A percentile compares a stretch with the other conserved stretches of the same genome.
phyloP scores from a whole-genome alignment of 30 jellyfish, hydroid and myxozoan genomes.

The Cassiopea xamachana region DNA sequence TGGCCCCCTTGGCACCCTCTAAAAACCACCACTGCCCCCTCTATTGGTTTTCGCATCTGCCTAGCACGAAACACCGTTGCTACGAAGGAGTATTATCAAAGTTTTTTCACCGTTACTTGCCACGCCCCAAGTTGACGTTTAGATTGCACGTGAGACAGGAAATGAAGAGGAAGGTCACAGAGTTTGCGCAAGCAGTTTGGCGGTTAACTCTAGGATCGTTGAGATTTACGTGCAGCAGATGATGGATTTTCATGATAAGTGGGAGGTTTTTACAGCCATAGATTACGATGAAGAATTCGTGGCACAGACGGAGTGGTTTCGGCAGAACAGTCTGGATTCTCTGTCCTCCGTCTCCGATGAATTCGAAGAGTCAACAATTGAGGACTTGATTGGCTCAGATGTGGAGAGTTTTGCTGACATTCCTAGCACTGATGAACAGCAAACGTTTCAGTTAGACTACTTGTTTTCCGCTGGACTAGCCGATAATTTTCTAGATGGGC shows the following conservation, averaged over 20 bases:
- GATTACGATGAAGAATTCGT: neutral
- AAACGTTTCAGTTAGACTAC: constrained; percentile 55
- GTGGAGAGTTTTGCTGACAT: constrained; percentile 6
- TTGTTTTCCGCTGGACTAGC: constrained; percentile 83
- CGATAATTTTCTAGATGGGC: constrained; percentile 30
- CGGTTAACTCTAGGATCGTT: neutral
- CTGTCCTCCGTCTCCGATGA: constrained; percentile 23
- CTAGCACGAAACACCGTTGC: neutral
- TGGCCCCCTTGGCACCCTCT: too few relatives aligned
- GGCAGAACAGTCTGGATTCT: constrained; percentile 57
- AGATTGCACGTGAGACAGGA: constrained; percentile 48
- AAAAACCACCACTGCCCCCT: too few relatives aligned
- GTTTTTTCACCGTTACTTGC: neutral
- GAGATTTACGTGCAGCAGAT: neutral
- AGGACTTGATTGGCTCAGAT: constrained; percentile 15
- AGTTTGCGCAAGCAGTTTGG: constrained; percentile 1
- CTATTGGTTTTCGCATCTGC: too few relatives aligned
- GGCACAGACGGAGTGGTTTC: constrained; percentile 46
- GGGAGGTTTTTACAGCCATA: neutral
- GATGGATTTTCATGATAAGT: neutral
- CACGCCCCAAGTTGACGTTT: constrained; percentile 42
- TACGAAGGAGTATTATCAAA: neutral
- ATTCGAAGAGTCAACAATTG: constrained; percentile 57
- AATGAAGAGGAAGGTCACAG: constrained; percentile 23
- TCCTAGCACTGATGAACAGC: neutral